A percentile compares a stretch with the other conserved stretches of the same genome.
These are phyloP conservation scores for Phrynosoma platyrhinos DNA, from an alignment of 2,113 vertebrate genomes.

Conservation along the genomic window DNA sequence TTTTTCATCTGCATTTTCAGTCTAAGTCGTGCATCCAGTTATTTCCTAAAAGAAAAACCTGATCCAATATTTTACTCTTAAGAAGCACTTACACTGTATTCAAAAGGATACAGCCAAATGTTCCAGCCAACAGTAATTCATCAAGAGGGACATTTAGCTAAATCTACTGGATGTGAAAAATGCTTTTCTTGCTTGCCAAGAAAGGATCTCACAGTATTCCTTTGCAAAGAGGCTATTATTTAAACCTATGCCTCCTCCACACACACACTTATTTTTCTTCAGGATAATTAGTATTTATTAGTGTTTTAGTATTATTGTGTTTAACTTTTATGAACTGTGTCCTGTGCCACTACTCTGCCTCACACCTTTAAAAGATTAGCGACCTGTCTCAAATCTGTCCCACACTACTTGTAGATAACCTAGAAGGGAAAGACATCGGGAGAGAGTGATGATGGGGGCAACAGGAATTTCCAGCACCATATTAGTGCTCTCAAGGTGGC, in stretches of 20 bases:
- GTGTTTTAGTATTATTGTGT: background rate
- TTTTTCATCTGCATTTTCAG: constrained; percentile 65
- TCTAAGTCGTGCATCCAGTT: constrained; percentile 55
- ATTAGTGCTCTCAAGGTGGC: background rate
- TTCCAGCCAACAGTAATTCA: constrained; percentile 55
- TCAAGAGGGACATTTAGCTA: constrained; percentile 39
- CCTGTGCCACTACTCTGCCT: background rate
- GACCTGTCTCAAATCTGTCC: background rate
- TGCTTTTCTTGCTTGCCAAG: constrained; percentile 20
- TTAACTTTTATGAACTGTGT: background rate
- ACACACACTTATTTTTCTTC: background rate
- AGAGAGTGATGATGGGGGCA: background rate
- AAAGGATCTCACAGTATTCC: constrained; percentile 14
- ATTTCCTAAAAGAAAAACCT: constrained; percentile 57
- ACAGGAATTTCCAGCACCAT: background rate
- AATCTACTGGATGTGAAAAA: constrained; percentile 39
- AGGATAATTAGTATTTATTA: constrained; percentile 17
- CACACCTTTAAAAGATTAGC: background rate
- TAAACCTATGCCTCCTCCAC: constrained; percentile 13
- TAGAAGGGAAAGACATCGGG: background rate
- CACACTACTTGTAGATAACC: background rate
- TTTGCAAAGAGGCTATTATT: background rate
- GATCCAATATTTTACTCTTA: constrained; percentile 57
- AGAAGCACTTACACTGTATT: constrained; percentile 42
- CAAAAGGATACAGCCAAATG: constrained; percentile 44